Conservation (phyloP, 2,113 vertebrate species). For the Carassius gibelio region DNA sequence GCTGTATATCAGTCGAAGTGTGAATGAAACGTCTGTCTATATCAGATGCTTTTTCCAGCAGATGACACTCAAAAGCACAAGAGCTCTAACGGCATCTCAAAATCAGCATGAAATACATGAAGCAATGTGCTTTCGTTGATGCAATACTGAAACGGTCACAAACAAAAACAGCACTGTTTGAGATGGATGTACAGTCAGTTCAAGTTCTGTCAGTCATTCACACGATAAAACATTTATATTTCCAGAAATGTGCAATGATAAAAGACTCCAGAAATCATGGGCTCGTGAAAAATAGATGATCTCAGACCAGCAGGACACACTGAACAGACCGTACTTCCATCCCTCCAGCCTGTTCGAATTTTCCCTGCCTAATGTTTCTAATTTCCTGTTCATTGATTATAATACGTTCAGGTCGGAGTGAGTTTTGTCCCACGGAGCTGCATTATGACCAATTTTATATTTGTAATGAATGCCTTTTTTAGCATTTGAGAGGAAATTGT, state of each 20-base stretch:
- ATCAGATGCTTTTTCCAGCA: not conserved
- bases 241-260: not conserved
- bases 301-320: not conserved
- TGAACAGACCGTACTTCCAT: not conserved
- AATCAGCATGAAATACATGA: constrained; percentile 30
- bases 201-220: constrained; percentile 7
- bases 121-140: constrained; percentile 34
- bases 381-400: not conserved
- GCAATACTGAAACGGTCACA: not conserved
- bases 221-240: not conserved
- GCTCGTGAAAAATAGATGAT: not conserved
- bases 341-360: not conserved
- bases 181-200: not conserved
- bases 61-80: not conserved
- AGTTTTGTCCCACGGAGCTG: not conserved
- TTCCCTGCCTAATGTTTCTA: not conserved
- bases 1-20: constrained; percentile 14
- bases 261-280: not conserved
- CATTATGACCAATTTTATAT: constrained; percentile 2
- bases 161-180: not conserved
- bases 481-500: not conserved
- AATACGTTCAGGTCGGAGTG: not conserved
- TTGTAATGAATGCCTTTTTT: not conserved
- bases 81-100: constrained; percentile 27
- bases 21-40: not conserved